Conservation (phyloP, 1,140 invertebrate genomes). For the Zaprionus inermis region DNA sequence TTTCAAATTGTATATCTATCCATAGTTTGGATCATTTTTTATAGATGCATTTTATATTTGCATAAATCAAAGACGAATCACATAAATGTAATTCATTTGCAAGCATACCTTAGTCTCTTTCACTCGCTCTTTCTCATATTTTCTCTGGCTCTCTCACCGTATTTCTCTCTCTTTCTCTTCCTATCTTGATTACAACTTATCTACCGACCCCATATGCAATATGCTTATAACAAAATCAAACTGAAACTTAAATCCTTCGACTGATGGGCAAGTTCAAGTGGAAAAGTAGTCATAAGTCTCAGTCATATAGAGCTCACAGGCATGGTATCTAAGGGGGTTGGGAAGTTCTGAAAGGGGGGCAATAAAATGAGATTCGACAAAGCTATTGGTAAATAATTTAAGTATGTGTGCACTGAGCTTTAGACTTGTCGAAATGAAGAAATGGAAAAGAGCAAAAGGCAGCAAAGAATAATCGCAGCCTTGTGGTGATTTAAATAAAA, state of each 20-base stretch:
- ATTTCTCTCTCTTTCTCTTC: neutral
- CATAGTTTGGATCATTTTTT: no score
- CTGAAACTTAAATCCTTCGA: conserved; percentile 38
- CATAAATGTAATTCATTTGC: no score
- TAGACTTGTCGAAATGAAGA: neutral
- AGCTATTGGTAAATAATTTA: conserved; percentile 69
- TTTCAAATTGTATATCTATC: no score
- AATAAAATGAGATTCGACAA: conserved; percentile 53
- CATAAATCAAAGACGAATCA: no score
- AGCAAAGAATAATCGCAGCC: conserved; percentile 1
- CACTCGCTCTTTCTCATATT: no score
- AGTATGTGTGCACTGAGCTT: conserved; percentile 60
- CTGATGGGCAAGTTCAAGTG: conserved; percentile 64
- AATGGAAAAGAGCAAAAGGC: neutral
- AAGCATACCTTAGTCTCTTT: no score
- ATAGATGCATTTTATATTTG: no score
- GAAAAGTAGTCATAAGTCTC: conserved; percentile 64
- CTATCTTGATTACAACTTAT: neutral
- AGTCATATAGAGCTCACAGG: conserved; percentile 10
- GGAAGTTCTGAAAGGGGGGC: neutral
- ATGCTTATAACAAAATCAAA: conserved; percentile 24
- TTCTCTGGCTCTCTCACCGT: no score
- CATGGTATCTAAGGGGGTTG: neutral
- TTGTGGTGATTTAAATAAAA: conserved; percentile 45
- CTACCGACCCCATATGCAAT: conserved; percentile 16